phyloP scores from a whole-genome alignment of 2,113 vertebrate species.

The Salminus brasiliensis region DNA sequence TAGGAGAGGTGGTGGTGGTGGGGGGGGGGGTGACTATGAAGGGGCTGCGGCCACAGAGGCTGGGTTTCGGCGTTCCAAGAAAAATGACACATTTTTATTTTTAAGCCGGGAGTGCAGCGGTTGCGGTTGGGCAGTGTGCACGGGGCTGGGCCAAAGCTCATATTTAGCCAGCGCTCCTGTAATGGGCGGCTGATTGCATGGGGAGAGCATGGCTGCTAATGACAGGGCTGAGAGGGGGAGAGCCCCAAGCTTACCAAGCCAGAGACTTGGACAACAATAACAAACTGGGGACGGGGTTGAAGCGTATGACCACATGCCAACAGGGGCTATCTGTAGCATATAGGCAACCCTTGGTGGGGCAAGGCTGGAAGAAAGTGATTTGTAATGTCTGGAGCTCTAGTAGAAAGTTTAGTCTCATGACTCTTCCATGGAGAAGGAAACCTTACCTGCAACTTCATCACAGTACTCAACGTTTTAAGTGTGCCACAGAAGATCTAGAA shows the following conservation, averaged over 20 bases:
- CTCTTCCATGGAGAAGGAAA: too few species aligned
- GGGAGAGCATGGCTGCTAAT: constrained; percentile 65
- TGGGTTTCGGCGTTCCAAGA: constrained; percentile 63
- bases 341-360: neutral
- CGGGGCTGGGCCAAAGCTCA: constrained; percentile 71
- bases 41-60: constrained; percentile 36
- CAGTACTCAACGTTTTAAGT: too few species aligned
- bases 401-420: too few species aligned
- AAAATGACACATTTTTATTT: constrained; percentile 79
- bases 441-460: too few species aligned
- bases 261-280: constrained; percentile 70
- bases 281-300: constrained; percentile 59
- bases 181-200: constrained; percentile 64
- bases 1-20: neutral
- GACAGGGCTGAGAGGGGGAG: constrained; percentile 62
- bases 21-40: too few species aligned
- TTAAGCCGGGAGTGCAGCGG: constrained; percentile 71
- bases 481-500: too few species aligned
- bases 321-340: constrained; percentile 24
- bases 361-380: neutral
- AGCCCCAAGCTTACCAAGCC: constrained; percentile 28
- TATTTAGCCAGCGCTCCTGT: constrained; percentile 74
- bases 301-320: constrained; percentile 65
- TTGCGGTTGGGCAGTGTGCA: constrained; percentile 68
- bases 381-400: neutral